These are phyloP conservation scores for Pampus argenteus DNA, from an alignment of 2,797 vertebrate genomes.

Conservation along the genomic window DNA sequence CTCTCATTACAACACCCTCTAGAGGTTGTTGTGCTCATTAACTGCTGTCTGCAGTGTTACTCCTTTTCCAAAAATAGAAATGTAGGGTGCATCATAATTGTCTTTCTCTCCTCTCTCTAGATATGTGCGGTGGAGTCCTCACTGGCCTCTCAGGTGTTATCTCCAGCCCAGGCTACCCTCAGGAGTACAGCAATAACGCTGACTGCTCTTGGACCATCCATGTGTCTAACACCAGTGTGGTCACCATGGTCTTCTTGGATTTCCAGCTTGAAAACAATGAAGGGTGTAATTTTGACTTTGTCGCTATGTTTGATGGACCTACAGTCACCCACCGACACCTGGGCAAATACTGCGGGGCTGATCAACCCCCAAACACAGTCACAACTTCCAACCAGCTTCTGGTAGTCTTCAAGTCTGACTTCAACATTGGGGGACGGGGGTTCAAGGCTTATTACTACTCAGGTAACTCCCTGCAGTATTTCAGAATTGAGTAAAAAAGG, in stretches of 20 bases:
- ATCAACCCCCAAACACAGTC: slow-evolving; percentile 84
- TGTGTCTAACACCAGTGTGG: slow-evolving; percentile 78
- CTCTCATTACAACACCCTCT: background rate
- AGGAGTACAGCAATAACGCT: slow-evolving; percentile 93
- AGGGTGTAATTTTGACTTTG: slow-evolving; percentile 93
- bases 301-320: slow-evolving; percentile 92
- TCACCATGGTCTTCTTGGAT: slow-evolving; percentile 93
- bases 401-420: slow-evolving; percentile 95
- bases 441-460: slow-evolving; percentile 97
- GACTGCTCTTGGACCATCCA: slow-evolving; percentile 95
- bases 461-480: slow-evolving; percentile 76
- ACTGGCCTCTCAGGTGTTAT: slow-evolving; percentile 94
- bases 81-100: background rate
- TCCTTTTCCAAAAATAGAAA: slow-evolving; percentile 2
- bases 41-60: background rate
- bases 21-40: background rate
- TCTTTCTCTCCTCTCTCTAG: slow-evolving; percentile 75
- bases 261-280: slow-evolving; percentile 95
- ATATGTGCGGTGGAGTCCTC: slow-evolving; percentile 93
- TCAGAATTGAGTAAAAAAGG: background rate
- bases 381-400: slow-evolving; percentile 90
- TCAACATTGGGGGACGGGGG: slow-evolving; percentile 95
- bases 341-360: slow-evolving; percentile 90
- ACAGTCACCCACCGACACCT: slow-evolving; percentile 82
- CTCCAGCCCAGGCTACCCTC: slow-evolving; percentile 93